Evolutionary conservation across 2,888 invertebrate genomes (phyloP).

Genomic region (Trissonchulus sp.): DNA sequence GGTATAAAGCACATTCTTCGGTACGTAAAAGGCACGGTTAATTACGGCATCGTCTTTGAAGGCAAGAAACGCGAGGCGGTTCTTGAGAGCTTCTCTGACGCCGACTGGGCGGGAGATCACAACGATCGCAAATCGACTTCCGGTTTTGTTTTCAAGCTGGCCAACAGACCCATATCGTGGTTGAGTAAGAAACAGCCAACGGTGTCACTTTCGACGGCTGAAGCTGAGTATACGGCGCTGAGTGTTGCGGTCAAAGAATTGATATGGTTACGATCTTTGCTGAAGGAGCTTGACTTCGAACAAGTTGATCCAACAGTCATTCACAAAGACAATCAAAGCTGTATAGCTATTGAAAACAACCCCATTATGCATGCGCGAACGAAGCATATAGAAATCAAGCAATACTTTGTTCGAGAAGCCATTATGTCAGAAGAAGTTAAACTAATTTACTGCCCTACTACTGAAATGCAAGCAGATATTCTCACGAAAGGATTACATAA

Average conservation of each 20-base stretch:
- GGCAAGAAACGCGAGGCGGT: too few relatives aligned
- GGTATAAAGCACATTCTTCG: slow-evolving; percentile 34
- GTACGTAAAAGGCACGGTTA: slow-evolving; percentile 32
- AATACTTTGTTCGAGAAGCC: slow-evolving; percentile 2
- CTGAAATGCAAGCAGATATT: not conserved
- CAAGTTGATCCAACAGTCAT: not conserved
- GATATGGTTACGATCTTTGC: slow-evolving; percentile 34
- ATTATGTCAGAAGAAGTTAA: not conserved
- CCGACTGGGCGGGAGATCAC: slow-evolving; percentile 45
- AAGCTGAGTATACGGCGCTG: too few relatives aligned
- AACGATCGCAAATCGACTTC: slow-evolving; percentile 46
- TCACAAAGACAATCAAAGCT: not conserved
- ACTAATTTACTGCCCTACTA: not conserved
- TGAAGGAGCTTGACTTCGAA: too few relatives aligned
- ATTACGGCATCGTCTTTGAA: slow-evolving; percentile 13
- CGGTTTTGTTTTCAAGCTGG: slow-evolving; percentile 44
- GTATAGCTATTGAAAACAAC: not conserved
- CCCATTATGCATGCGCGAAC: too few relatives aligned
- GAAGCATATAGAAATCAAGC: slow-evolving; percentile 12
- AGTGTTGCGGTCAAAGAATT: slow-evolving; percentile 34
- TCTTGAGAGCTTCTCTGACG: slow-evolving; percentile 40
- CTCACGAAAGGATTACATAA: slow-evolving; percentile 6
- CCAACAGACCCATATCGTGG: slow-evolving; percentile 46
- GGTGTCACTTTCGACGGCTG: slow-evolving; percentile 47
- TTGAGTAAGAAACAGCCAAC: slow-evolving; percentile 45